Conservation (phyloP, 1,140 invertebrate species). For the Mercenaria mercenaria region DNA sequence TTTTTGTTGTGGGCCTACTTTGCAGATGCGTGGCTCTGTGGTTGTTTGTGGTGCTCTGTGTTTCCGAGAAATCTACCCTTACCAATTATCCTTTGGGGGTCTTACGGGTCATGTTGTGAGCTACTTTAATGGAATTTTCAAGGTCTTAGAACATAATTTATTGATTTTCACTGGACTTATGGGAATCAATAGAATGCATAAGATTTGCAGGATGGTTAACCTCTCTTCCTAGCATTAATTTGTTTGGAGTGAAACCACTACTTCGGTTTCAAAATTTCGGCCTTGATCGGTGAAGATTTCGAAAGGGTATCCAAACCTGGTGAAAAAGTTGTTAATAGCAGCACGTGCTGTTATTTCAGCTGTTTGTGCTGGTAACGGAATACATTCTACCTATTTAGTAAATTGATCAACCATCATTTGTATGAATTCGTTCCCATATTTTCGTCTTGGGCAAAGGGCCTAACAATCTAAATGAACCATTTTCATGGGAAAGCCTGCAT, state of each 20-base stretch:
- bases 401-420: slow-evolving; percentile 76
- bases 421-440: slow-evolving; percentile 75
- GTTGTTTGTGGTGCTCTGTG: too few species aligned
- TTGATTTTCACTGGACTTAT: background rate
- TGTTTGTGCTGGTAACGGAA: slow-evolving; percentile 68
- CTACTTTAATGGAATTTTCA: background rate
- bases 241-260: slow-evolving; percentile 70
- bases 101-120: background rate
- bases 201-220: background rate
- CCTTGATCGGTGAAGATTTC: too few species aligned
- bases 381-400: slow-evolving; percentile 78
- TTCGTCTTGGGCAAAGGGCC: slow-evolving; percentile 73
- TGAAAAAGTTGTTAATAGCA: slow-evolving; percentile 56
- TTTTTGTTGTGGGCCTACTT: too few species aligned
- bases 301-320: slow-evolving; percentile 68
- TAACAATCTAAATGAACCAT: slow-evolving; percentile 48
- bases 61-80: too few species aligned
- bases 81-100: too few species aligned
- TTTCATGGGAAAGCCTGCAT: slow-evolving; percentile 48
- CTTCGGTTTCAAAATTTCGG: slow-evolving; percentile 64
- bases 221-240: slow-evolving; percentile 70
- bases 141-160: too few species aligned
- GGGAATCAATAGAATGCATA: too few species aligned
- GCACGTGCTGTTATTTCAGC: slow-evolving; percentile 48
- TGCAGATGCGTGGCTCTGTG: too few species aligned